Evolutionary conservation across 2,113 vertebrate genomes (phyloP).

Genomic region (Strigops habroptila): DNA sequence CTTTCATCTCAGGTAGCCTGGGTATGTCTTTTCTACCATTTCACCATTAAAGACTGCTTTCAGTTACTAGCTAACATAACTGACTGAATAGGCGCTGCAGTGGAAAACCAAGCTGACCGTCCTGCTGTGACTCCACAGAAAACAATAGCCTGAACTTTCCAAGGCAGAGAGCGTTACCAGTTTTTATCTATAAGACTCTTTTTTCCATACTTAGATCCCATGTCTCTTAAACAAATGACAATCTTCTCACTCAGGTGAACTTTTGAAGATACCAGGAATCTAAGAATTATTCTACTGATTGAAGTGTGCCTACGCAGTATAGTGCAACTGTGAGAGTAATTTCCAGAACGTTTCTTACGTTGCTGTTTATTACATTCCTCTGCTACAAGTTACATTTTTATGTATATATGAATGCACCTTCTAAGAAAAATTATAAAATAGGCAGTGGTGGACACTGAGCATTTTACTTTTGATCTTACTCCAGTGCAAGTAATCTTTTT

Average conservation of each 20-base stretch:
- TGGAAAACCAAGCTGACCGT: background rate
- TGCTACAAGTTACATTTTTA: background rate
- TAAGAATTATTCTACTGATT: background rate
- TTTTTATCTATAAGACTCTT: background rate
- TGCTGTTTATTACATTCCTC: background rate
- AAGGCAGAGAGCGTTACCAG: fast-evolving
- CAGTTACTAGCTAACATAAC: background rate
- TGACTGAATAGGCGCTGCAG: background rate
- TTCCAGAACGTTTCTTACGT: background rate
- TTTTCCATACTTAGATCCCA: background rate
- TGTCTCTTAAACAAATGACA: background rate
- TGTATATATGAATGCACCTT: background rate
- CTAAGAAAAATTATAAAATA: background rate
- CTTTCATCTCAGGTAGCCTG: background rate
- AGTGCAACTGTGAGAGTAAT: background rate
- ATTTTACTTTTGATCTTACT: background rate
- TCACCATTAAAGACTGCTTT: background rate
- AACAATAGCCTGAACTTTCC: background rate
- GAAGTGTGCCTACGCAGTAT: background rate
- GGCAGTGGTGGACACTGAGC: background rate
- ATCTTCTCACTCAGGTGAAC: background rate
- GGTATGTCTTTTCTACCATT: background rate
- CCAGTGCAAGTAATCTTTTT: background rate
- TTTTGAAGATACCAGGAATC: background rate
- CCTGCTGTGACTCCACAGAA: background rate